phyloP scores from a whole-genome alignment of 1,140 invertebrate species.

The Lanistes nyassanus region DNA sequence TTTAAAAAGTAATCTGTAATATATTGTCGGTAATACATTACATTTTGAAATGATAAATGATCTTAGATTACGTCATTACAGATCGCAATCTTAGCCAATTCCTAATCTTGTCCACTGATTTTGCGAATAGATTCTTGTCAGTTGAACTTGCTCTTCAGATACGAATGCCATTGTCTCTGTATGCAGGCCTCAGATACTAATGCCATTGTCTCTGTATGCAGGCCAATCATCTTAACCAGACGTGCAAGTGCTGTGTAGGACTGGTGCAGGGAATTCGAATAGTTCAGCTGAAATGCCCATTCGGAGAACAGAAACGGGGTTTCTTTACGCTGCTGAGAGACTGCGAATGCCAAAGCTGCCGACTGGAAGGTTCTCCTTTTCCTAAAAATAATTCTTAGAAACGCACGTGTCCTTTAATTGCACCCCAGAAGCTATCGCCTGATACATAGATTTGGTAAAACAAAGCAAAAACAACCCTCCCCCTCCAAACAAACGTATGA shows the following conservation, averaged over 20 bases:
- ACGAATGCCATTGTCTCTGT: neutral
- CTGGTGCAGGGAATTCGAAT: conserved; percentile 28
- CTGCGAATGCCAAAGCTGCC: conserved; percentile 29
- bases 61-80: neutral
- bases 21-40: too few relatives aligned
- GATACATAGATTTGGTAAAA: too few relatives aligned
- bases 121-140: neutral
- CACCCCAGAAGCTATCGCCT: too few relatives aligned
- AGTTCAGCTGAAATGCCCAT: conserved; percentile 30
- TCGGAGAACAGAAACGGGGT: conserved; percentile 16
- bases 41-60: too few relatives aligned
- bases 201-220: neutral
- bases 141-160: neutral
- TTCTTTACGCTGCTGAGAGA: conserved; percentile 28
- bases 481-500: too few relatives aligned
- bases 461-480: too few relatives aligned
- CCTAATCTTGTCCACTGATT: neutral
- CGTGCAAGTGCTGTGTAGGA: conserved; percentile 34
- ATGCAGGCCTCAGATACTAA: neutral
- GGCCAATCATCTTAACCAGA: conserved; percentile 28
- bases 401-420: too few relatives aligned
- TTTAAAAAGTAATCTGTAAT: too few relatives aligned
- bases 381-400: too few relatives aligned
- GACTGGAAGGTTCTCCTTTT: conserved; percentile 9
- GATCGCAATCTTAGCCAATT: neutral